Evolutionary conservation across 2,113 vertebrate genomes (phyloP), one percentile per base, ranked within the genome.

Genomic region (Brachyhypopomus gauderio): DNA sequence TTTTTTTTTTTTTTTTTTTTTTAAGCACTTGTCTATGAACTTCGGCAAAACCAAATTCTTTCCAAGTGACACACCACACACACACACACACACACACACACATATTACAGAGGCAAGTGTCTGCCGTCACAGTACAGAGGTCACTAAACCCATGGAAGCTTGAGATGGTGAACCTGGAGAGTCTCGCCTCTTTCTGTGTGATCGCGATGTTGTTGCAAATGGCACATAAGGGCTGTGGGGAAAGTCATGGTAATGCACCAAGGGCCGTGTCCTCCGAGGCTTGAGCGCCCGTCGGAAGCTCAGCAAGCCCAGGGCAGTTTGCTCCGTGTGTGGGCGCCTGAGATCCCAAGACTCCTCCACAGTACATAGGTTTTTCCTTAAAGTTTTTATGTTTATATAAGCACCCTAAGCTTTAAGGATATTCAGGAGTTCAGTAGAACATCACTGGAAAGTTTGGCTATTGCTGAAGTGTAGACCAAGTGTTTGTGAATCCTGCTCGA

Each of bases 11-110:
- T n/a, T n/a, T n/a, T n/a, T n/a, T n/a, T n/a, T n/a, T n/a, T n/a
- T n/a, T n/a, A n/a, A 60, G n/a, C 34, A 27, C 17, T 59, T 22
- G 55, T 48, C 20, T 45, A 30, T 34, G 5, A 34, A 58, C 9
- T 25, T 73, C 19, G 75, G 75, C 55, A 59, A 34, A 34, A 19
- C 41, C 34, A 73, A 64, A 73, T 72, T 73, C 58, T 80, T 73
- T 73, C 70, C 70, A 36, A 72, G 70, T 80, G 69, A 72, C 58
- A 72, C 63, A 52, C 55, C 30, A 16, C 34, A 30, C 74, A 59
- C 74, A 41, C 56, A 64, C 72, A 22, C 74, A 41, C 56, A 64
- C 30, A 16, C 34, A 30, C 74, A 59, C 74, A 41, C 56, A 64
- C 72, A 22, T 56, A 72, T 74, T 73, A 64, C 45, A 59, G 58